These are phyloP conservation scores for Spongia lamella DNA, from an alignment of 37 sponge, comb jelly and placozoan species.

Conservation along the genomic window DNA sequence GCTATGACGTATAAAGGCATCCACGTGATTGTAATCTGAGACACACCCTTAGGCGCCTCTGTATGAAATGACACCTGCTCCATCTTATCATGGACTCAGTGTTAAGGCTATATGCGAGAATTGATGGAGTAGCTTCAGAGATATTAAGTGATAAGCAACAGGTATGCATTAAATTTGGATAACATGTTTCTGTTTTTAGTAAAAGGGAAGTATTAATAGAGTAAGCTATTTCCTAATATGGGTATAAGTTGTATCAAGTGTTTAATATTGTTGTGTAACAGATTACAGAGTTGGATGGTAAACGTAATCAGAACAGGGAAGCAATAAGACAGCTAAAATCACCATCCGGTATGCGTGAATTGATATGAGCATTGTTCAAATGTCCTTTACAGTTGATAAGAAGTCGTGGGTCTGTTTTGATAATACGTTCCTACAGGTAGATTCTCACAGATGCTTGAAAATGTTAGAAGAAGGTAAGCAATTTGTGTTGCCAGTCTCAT, in stretches of 20 bases:
- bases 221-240: not conserved
- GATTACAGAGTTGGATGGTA: conserved; percentile 74
- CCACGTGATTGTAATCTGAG: no score
- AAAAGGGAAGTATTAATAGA: no score
- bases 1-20: no score
- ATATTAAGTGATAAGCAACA: conserved; percentile 73
- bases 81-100: conserved; percentile 25
- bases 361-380: no score
- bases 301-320: conserved; percentile 73
- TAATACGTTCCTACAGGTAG: conserved; percentile 75
- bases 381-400: not conserved
- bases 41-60: not conserved
- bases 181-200: not conserved
- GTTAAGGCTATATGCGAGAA: conserved; percentile 38
- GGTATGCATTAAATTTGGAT: conserved; percentile 30
- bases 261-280: not conserved
- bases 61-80: not conserved
- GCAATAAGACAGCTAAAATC: conserved; percentile 65
- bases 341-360: no score
- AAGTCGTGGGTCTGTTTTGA: conserved; percentile 80
- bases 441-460: conserved; percentile 34
- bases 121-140: conserved; percentile 58
- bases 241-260: not conserved
- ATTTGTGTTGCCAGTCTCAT: not conserved
- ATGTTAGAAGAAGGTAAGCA: conserved; percentile 65